A percentile compares a stretch with the other conserved stretches of the same genome.
Conservation (phyloP, 2,888 invertebrate genomes). For the Smittia sp. region DNA sequence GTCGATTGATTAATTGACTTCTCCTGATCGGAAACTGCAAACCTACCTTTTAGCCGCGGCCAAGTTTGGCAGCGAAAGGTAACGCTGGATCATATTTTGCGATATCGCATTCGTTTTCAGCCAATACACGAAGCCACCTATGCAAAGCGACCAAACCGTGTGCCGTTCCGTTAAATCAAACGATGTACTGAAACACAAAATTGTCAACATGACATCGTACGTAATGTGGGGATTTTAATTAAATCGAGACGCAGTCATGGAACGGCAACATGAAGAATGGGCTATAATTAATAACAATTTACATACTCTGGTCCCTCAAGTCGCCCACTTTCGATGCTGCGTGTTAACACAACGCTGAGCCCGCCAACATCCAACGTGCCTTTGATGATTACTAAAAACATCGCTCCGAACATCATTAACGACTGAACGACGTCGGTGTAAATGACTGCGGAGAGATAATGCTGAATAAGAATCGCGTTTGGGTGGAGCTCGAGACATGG, state of each 20-base stretch:
- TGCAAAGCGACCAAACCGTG: constrained; percentile 61
- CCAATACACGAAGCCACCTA: constrained; percentile 73
- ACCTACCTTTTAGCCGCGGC: constrained; percentile 59
- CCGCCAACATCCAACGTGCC: constrained; percentile 66
- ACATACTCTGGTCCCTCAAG: constrained; percentile 62
- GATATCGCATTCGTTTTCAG: constrained; percentile 70
- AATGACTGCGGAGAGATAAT: constrained; percentile 54
- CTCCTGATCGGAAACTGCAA: background rate
- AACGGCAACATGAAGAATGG: constrained; percentile 15
- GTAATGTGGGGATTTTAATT: background rate
- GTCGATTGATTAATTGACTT: constrained; percentile 18
- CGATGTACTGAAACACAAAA: constrained; percentile 55
- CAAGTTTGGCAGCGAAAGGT: constrained; percentile 66
- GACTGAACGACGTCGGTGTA: constrained; percentile 73
- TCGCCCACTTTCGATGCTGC: constrained; percentile 60
- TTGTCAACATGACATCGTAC: constrained; percentile 4
- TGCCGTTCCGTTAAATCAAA: constrained; percentile 69
- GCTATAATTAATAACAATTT: constrained; percentile 34
- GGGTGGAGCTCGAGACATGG: too few species aligned
- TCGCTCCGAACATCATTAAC: constrained; percentile 65
- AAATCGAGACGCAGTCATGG: background rate
- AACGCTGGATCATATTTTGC: constrained; percentile 78
- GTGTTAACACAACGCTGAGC: constrained; percentile 57
- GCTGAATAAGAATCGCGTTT: constrained; percentile 47
- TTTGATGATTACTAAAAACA: constrained; percentile 63